A percentile compares a stretch with the other conserved stretches of the same genome.
Conservation (phyloP, 2,797 vertebrate species). For the Chiroxiphia lanceolata region DNA sequence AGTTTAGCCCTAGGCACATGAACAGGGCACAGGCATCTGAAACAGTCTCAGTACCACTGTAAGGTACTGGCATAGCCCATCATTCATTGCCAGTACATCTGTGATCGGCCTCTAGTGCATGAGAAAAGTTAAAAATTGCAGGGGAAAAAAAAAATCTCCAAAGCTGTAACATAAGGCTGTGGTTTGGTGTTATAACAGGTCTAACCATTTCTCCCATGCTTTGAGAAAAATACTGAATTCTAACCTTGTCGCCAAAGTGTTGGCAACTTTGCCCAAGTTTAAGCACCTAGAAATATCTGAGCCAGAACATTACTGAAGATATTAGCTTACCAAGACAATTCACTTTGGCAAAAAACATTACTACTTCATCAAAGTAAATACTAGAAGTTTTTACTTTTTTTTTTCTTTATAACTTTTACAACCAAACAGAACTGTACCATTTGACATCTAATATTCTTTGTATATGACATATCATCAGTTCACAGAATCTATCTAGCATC, state of each 20-base stretch:
- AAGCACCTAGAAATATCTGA: not conserved
- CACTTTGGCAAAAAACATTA: not conserved
- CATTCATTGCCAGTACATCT: not conserved
- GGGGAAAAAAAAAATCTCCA: not conserved
- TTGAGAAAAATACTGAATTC: not conserved
- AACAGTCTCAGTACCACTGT: not conserved
- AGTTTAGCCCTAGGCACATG: not conserved
- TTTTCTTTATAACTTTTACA: not conserved
- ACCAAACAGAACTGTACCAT: not conserved
- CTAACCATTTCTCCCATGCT: not conserved
- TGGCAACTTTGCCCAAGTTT: not conserved
- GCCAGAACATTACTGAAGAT: not conserved
- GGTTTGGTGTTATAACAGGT: rapidly evolving
- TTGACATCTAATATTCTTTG: not conserved
- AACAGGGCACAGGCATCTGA: not conserved
- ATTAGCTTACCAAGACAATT: not conserved
- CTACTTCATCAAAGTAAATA: not conserved
- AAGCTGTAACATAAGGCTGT: not conserved
- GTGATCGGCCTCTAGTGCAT: too few species aligned
- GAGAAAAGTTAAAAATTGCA: not conserved
- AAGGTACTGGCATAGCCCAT: not conserved
- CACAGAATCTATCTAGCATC: not conserved
- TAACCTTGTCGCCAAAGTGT: not conserved
- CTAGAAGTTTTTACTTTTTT: not conserved
- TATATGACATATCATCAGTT: not conserved